Evolutionary conservation across 2,113 vertebrate genomes (phyloP), one percentile per base, ranked within the genome.

Genomic region (Nothoprocta pentlandii): DNA sequence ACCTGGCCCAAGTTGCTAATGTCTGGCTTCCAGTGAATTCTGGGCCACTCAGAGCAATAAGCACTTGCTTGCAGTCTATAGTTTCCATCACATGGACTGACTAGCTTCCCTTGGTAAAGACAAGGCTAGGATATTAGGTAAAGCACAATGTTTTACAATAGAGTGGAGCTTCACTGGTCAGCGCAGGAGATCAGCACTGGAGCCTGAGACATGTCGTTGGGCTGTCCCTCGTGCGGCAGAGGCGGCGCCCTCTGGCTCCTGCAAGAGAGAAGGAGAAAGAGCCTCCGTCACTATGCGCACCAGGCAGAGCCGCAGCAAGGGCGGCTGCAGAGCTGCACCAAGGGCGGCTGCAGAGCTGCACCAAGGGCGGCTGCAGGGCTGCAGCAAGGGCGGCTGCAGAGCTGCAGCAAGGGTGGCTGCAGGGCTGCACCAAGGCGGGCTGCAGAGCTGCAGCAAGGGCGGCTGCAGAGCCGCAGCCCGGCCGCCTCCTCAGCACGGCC

Each of bases 101-200:
- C 97, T 97, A 98, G 97, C 97, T 97, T 98, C 98, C 97, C 96
- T 97, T 97, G 94, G 96, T 98, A 98, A 98, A 97, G 96, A 98
- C 97, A 97, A 98, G 97, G 98, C 98, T 97, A 98, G 97, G 96
- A 97, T 98, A 98, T 98, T 97, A 98, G 98, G 98, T 97, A 98
- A 98, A 98, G 98, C 98, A 98, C 97, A 98, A 98, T 93, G 97
- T 98, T 98, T 98, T 97, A 98, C 97, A 98, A 98, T 97, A 96
- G 97, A 96, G 97, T 95, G 95, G 97, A 97, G 97, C 96, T 97
- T 99, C 98, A 99, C 98, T 99, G 99, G 97, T 99, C 99, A 95
- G 99, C 99, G 30, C 99, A 99, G 98, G 99, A 99, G 98, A 99
- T 99, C 97, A 99, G 99, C 95, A 99, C 98, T 82, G 98, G 98